Conservation (phyloP, 1,140 invertebrate species). For the Papilio glaucus region DNA sequence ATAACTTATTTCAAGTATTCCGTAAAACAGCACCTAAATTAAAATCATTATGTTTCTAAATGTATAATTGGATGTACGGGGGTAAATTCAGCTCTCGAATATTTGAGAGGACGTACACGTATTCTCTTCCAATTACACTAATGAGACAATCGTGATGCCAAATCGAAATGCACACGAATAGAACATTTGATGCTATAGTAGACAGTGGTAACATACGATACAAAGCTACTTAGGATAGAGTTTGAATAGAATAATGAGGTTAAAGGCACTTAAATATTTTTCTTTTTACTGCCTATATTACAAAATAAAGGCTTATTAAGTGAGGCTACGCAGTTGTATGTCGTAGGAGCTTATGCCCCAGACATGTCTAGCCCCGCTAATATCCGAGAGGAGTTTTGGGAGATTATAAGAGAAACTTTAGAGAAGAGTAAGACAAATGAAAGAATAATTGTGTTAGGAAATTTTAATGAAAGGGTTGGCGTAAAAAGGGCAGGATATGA, state of each 20-base stretch:
- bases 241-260: not conserved
- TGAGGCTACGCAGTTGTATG: no score
- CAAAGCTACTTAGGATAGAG: not conserved
- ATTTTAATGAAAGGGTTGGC: no score
- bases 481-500: no score
- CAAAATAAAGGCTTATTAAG: no score
- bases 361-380: no score
- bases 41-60: not conserved
- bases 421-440: no score
- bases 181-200: not conserved
- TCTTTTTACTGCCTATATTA: no score
- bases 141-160: slow-evolving; percentile 18
- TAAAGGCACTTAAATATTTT: not conserved
- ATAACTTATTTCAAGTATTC: not conserved
- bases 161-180: slow-evolving; percentile 15
- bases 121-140: slow-evolving; percentile 21
- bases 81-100: not conserved
- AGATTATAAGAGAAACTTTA: no score
- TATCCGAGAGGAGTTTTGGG: no score
- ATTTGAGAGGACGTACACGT: not conserved
- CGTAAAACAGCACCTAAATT: not conserved
- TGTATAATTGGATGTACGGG: slow-evolving; percentile 1
- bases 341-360: no score
- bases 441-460: no score
- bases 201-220: not conserved